Percentiles rank a stretch among this genome's conserved stretches.
Conservation (phyloP, 64 coral and sea anemone species). For the Porites lutea region DNA sequence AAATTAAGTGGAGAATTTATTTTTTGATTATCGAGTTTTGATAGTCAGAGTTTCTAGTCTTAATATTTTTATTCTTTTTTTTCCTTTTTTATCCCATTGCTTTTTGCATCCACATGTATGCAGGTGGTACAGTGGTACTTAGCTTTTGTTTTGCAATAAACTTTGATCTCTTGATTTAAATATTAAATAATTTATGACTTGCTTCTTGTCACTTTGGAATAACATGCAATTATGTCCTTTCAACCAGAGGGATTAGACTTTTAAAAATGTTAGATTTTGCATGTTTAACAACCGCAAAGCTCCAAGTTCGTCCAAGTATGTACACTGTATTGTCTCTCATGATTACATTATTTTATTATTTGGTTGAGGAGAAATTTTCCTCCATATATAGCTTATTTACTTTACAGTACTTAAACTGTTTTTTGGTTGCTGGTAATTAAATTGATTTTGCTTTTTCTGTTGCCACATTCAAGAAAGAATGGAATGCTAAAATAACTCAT, state of each 20-base stretch:
- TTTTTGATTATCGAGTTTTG: background rate
- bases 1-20: background rate
- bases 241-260: background rate
- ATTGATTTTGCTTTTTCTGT: background rate
- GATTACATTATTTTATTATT: background rate
- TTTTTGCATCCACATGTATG: background rate
- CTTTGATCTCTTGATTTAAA: constrained; percentile 33
- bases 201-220: background rate
- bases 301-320: constrained; percentile 64
- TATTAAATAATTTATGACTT: constrained; percentile 3
- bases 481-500: background rate
- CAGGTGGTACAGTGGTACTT: background rate
- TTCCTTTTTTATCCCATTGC: no score
- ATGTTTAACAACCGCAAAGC: constrained; percentile 7
- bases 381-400: background rate
- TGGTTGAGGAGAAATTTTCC: background rate
- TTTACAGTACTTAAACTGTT: background rate
- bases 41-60: no score
- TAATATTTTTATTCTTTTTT: no score
- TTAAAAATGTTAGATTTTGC: constrained; percentile 24
- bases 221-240: background rate
- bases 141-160: background rate
- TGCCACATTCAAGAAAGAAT: background rate
- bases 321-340: background rate
- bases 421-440: background rate